Evolutionary conservation across 2,888 invertebrate species (phyloP), one percentile per base, ranked within the genome.

Genomic region (Thera obeliscata): DNA sequence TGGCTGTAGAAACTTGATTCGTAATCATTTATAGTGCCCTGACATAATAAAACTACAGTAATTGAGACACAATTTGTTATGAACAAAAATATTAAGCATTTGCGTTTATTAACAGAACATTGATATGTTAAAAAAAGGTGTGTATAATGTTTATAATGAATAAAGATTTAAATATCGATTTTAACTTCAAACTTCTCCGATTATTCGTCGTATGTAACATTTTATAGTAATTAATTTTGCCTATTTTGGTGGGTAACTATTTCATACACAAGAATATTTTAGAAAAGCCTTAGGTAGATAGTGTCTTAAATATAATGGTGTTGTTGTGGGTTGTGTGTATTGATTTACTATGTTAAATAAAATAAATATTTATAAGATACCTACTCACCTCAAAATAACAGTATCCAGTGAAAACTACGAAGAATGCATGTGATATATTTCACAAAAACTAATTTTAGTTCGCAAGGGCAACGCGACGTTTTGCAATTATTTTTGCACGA

Each of bases 361-460:
- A 41, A 9, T 8, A 52, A 54, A 43, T 55, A 8, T n/a, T 35
- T 7, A 11, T 46, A 55, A 43, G 12, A 59, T 64, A 76, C n/a
- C n/a, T n/a, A n/a, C 88, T 86, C 78, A 89, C 89, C 89, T 85
- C 81, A 78, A 75, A 78, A 77, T 73, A 76, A 77, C 70, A 76
- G 75, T 74, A 69, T 78, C 72, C 79, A 73, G 76, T 71, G 69
- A 78, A 77, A 85, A 79, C 78, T 82, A 84, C 75, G 77, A 81
- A 76, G 74, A 78, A 83, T 78, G 76, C 87, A 89, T 90, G 78
- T 83, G 86, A 79, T 83, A 70, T 80, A 78, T 77, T 81, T 80
- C 78, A 82, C 77, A 79, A 81, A 79, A 83, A 82, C 81, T 84
- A 85, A 86, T 79, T 84, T 82, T 84, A 81, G 76, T 79, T 76